Evolutionary conservation across 2,797 vertebrate species (phyloP).

Genomic region (Falco columbarius): DNA sequence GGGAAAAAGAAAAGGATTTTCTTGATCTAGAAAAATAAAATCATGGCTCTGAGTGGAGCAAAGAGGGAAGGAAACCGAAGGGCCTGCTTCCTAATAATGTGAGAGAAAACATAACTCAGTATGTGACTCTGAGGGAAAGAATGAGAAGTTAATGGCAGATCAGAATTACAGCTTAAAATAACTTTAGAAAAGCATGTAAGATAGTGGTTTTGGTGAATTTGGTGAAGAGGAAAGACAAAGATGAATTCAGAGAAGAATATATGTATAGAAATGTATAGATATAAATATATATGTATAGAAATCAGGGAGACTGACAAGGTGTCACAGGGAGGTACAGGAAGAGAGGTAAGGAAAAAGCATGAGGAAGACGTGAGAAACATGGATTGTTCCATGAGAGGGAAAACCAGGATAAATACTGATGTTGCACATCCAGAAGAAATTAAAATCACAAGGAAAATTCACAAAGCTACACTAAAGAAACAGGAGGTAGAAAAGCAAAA

Average conservation of each 20-base stretch:
- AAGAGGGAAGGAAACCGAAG: neutral
- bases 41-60: neutral
- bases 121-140: neutral
- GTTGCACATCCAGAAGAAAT: neutral
- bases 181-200: neutral
- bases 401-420: neutral
- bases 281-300: neutral
- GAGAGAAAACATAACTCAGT: neutral
- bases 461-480: neutral
- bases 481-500: neutral
- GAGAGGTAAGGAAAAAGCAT: neutral
- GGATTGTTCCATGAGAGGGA: neutral
- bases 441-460: neutral
- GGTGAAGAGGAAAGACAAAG: neutral
- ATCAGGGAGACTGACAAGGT: neutral
- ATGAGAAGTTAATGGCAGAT: neutral
- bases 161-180: neutral
- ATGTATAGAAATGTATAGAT: too few species aligned
- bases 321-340: neutral
- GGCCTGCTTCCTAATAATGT: neutral
- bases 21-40: neutral
- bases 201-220: neutral
- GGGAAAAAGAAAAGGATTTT: neutral
- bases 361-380: neutral
- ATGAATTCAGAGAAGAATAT: neutral